Evolutionary conservation across 64 coral and sea anemone genomes (phyloP), one percentile per base, ranked within the genome.

Genomic region (Montipora efflorescens): DNA sequence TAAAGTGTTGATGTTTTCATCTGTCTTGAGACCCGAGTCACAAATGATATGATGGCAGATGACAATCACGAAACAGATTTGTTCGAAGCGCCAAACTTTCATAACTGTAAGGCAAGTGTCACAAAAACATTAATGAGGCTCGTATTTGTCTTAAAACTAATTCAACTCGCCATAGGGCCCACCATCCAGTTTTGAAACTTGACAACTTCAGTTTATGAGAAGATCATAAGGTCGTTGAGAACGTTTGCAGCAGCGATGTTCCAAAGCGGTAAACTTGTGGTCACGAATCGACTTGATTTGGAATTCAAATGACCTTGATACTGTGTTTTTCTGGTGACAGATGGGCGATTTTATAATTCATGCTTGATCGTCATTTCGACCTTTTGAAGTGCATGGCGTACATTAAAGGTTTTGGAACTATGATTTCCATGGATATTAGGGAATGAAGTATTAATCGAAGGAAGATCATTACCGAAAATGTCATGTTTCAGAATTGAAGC

Each of bases 241-340:
- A 4, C 47, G 82, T 86, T 86, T 72, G 1, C 28, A 28, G 64
- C 66, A 86, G 66, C 62, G 8, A 62, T 86, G 8, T 5, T 67
- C 45, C 9, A 71, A 51, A 48, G 64, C 82, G 82, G 68, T 86
- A 71, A 86, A 44, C 19, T 49, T 86, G 82, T n/a, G 82, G 82
- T 86, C 19, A 72, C 16, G 45, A 11, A 71, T 22, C 16, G 19
- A 11, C 49, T 51, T 1, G 47, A 86, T 86, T 71, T 70, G 62
- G 82, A 86, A 86, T 72, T 86, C 62, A 86, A 86, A 86, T 86
- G 62, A 86, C 82, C 64, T 86, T 46, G 9, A 7, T 21, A 19
- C 21, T 12, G 15, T 84, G 46, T 25, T 45, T 59, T 11, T 47
- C 25, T 71, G 18, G 4, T 86, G 82, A 86, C 66, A 70, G 66